Conservation (phyloP, 23 tunicate species). For the Corella eumyota region DNA sequence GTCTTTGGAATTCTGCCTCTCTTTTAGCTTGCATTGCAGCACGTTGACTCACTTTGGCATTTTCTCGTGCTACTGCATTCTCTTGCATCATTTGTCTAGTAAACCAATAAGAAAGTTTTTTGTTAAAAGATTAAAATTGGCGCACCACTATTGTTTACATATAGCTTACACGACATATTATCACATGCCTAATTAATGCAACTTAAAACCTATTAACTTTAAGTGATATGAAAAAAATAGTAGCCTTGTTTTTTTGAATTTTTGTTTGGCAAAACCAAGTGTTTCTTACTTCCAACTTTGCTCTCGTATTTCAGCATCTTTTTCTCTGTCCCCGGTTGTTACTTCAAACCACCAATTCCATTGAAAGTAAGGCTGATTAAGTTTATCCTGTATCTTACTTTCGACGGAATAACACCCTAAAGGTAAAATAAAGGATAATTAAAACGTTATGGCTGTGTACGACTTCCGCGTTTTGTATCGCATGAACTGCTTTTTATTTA, state of each 20-base stretch:
- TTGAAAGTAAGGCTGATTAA: slow-evolving; percentile 54
- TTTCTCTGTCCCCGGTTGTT: slow-evolving; percentile 20
- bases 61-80: slow-evolving; percentile 4
- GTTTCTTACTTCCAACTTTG: slow-evolving; percentile 45
- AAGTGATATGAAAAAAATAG: no score
- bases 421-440: no score
- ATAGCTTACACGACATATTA: no score
- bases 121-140: no score
- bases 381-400: slow-evolving; percentile 38
- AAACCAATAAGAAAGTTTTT: no score
- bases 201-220: no score
- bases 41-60: slow-evolving; percentile 5
- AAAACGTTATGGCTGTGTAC: neutral
- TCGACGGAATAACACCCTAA: slow-evolving; percentile 51
- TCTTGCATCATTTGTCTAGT: slow-evolving; percentile 28
- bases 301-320: slow-evolving; percentile 36
- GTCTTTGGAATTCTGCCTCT: slow-evolving; percentile 26
- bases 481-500: no score
- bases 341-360: slow-evolving; percentile 48
- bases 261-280: no score
- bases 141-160: no score
- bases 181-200: no score
- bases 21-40: slow-evolving; percentile 15
- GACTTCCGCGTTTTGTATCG: no score
- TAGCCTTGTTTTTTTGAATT: no score